Base-by-base conservation (phyloP, 1,140 invertebrate genomes). In the Drosophila rhopaloa region DNA sequence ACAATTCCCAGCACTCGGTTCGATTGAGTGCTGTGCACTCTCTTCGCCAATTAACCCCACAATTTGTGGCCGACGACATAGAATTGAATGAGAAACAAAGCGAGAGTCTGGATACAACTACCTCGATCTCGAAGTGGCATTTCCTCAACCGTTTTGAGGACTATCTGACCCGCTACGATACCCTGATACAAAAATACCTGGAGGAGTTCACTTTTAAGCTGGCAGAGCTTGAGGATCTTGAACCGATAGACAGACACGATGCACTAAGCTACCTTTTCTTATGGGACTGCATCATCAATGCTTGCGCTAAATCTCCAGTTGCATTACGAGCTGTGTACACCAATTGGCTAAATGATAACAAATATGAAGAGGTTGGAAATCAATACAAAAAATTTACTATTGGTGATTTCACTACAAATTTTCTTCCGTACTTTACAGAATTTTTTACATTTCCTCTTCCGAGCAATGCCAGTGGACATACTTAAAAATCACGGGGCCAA, bases 241-340 rank as follows among this genome's bases (percentile, higher is more conserved):
- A 77, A 27, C 51, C 65, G 1, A 90, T 92, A n/a, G 66, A 91
- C 13, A 62, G 53, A 32, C 72, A 91, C 27, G 68, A 79, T 16
- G 85, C 74, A 1, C 77, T 77, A 0, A 81, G 80, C 16, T 97
- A 97, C 92, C 92, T 97, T 37, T 90, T 97, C 1, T 88, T 95
- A 4, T 98, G 97, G 97, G 94, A 94, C 78, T 93, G 96, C 46
- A 85, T 97, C 10, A 86, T 97, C n/a, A 92, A 94, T 32, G 94
- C 96, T 51, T 96, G 96, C 83, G 94, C 94, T 56, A 92, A 94
- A 66, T 94, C 96, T 13, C 93, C 95, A 62, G 94, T 95, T 24
- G 94, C 96, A 93, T 92, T 97, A 71, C 93, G 95, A 14, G 95
- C 95, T 79, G 94, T 96, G 48, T 96, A 96, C 85, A 94, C 95